phyloP scores from a whole-genome alignment of 2,113 vertebrate species.

The Porphyrio hochstetteri region DNA sequence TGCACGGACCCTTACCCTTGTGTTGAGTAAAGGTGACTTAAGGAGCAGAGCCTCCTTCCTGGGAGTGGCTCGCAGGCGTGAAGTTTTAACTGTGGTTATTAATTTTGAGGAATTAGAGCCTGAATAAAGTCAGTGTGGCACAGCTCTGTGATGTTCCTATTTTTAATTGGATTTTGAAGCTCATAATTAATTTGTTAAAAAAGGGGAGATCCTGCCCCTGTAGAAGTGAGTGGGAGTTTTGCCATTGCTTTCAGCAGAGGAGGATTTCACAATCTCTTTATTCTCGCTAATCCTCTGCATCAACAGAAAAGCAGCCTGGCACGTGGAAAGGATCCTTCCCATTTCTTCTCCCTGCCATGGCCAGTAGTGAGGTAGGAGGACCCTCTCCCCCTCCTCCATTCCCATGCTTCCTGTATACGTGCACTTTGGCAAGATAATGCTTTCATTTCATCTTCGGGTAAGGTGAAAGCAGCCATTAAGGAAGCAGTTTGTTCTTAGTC shows the following conservation, averaged over 20 bases:
- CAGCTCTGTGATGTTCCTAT: background rate
- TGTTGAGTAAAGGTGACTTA: background rate
- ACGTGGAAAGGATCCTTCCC: background rate
- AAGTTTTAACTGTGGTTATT: background rate
- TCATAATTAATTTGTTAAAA: slow-evolving; percentile 51
- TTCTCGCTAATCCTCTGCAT: background rate
- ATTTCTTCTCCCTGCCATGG: background rate
- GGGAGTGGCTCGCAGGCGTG: background rate
- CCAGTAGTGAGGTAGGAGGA: background rate
- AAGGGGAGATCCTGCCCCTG: background rate
- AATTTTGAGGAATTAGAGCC: slow-evolving; percentile 24
- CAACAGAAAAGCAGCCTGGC: background rate
- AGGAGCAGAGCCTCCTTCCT: background rate
- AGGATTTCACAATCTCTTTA: slow-evolving; percentile 34
- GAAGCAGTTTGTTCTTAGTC: background rate
- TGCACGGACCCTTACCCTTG: background rate
- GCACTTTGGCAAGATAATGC: background rate
- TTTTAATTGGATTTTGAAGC: slow-evolving; percentile 60
- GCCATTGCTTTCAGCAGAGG: slow-evolving; percentile 19
- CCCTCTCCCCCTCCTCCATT: background rate
- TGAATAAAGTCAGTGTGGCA: slow-evolving; percentile 4
- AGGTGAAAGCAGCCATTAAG: slow-evolving; percentile 65
- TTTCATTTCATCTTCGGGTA: slow-evolving; percentile 21
- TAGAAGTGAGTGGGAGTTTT: slow-evolving; percentile 39
- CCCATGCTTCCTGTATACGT: background rate